These are phyloP conservation scores for Drosophila lutescens DNA, from an alignment of 2,888 invertebrate species.

Conservation along the genomic window DNA sequence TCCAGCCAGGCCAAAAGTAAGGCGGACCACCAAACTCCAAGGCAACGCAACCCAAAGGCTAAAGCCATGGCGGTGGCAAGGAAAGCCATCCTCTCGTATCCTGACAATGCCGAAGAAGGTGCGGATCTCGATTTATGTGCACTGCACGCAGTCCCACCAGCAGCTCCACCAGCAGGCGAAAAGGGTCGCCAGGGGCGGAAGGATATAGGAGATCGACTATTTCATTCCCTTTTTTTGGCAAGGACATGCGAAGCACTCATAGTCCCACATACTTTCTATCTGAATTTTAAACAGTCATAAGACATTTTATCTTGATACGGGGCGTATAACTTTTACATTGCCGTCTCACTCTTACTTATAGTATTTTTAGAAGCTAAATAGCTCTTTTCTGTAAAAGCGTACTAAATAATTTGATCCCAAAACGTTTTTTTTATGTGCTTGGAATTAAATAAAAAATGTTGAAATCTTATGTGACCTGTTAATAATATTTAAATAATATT, in stretches of 20 bases:
- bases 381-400: no score
- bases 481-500: no score
- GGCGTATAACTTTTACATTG: no score
- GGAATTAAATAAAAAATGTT: no score
- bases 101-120: conserved; percentile 77
- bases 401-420: no score
- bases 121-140: conserved; percentile 81
- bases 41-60: conserved; percentile 31
- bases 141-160: conserved; percentile 67
- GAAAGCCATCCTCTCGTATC: conserved; percentile 56
- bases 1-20: conserved; percentile 16
- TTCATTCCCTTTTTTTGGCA: conserved; percentile 7
- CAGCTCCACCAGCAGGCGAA: conserved; percentile 6
- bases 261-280: not conserved
- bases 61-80: conserved; percentile 29
- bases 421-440: no score
- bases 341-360: no score
- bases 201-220: not conserved
- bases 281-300: no score
- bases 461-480: no score
- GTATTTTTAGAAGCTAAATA: no score
- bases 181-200: not conserved
- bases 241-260: not conserved
- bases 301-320: no score
- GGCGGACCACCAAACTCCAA: conserved; percentile 44